phyloP scores from a whole-genome alignment of 2,888 invertebrate species.

The Ormyrus nitidulus region DNA sequence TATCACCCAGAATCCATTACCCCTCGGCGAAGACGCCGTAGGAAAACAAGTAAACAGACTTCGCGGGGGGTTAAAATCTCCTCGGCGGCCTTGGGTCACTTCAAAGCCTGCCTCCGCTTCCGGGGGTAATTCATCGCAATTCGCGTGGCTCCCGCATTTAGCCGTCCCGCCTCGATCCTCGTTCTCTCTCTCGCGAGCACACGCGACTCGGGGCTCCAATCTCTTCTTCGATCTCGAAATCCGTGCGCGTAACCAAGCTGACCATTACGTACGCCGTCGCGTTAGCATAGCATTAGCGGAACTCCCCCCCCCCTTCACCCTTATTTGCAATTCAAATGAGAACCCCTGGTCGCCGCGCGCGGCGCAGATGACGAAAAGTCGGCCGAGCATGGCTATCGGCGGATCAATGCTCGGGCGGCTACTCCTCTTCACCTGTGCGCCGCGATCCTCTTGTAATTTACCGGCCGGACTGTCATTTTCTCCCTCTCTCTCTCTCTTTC shows the following conservation, averaged over 20 bases:
- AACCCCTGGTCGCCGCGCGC: conserved; percentile 27
- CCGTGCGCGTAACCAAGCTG: conserved; percentile 61
- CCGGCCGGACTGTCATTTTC: conserved; percentile 31
- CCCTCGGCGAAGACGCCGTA: no score
- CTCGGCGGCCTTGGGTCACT: no score
- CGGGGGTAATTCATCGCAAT: not conserved
- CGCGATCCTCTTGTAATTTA: conserved; percentile 34
- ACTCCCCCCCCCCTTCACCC: conserved; percentile 53
- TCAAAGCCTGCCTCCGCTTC: not conserved
- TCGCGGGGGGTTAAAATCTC: no score
- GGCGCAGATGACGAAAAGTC: conserved; percentile 47
- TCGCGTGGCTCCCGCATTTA: conserved; percentile 28
- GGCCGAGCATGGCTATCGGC: conserved; percentile 51
- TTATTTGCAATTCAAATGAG: conserved; percentile 67
- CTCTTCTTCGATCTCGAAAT: conserved; percentile 65
- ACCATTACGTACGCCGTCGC: conserved; percentile 66
- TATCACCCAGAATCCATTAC: no score
- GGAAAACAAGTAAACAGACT: no score
- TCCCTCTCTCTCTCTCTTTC: not conserved
- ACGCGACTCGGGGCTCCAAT: conserved; percentile 16
- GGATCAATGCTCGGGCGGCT: conserved; percentile 10
- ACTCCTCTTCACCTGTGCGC: conserved; percentile 13
- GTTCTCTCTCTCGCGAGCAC: not conserved
- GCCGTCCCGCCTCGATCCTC: conserved; percentile 19
- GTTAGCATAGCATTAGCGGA: conserved; percentile 71